Percentiles rank a stretch among this genome's conserved stretches.
Evolutionary conservation across 2,797 vertebrate species (phyloP).

Genomic region (Xerus rutilus): DNA sequence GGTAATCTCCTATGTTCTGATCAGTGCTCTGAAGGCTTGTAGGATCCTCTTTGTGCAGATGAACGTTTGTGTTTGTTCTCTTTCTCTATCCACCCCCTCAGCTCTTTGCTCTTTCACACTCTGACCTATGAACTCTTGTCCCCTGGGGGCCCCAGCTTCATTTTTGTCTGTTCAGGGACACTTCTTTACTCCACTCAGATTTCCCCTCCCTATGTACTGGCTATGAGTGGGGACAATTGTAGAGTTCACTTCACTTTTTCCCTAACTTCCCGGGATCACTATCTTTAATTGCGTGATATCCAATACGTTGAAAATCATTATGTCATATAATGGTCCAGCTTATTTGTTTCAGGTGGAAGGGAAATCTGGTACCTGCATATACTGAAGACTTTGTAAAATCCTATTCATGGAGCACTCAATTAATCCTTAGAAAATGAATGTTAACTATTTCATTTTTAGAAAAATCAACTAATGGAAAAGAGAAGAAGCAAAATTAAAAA

Average conservation of each 20-base stretch:
- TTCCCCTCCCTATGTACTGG: not conserved
- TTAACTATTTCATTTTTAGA: conserved; percentile 49
- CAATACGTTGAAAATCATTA: conserved; percentile 36
- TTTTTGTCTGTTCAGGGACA: not conserved
- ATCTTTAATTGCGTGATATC: not conserved
- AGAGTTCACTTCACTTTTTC: conserved; percentile 30
- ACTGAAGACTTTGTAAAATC: not conserved
- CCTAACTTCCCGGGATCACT: not conserved
- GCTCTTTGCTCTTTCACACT: not conserved
- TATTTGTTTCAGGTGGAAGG: conserved; percentile 30
- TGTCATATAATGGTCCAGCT: not conserved
- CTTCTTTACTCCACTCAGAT: not conserved
- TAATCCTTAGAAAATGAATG: conserved; percentile 38
- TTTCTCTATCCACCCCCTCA: no score
- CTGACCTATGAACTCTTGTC: not conserved
- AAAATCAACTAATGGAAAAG: conserved; percentile 44
- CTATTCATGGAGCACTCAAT: not conserved
- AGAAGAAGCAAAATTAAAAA: conserved; percentile 31
- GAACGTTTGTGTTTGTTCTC: not conserved
- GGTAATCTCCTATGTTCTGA: not conserved
- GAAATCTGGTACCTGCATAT: not conserved
- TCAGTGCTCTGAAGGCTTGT: not conserved
- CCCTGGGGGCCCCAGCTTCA: not conserved
- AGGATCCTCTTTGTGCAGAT: not conserved
- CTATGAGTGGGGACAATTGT: not conserved